These are phyloP conservation scores for Blomia tropicalis DNA, from an alignment of 2,888 invertebrate genomes.

Conservation along the genomic window DNA sequence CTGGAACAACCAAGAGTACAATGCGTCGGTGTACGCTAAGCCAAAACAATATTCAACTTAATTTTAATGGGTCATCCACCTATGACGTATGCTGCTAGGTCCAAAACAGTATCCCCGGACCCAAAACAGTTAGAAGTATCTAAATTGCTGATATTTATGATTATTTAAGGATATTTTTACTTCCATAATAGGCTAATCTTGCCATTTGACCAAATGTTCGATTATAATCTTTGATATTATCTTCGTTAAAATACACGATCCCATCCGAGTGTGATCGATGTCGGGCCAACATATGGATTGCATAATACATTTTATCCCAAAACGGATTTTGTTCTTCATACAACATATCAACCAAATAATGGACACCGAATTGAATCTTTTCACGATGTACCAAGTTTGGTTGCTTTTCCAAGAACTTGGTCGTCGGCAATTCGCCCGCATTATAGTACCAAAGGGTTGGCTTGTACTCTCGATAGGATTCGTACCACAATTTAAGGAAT, in stretches of 20 bases:
- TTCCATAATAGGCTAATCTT: slow-evolving; percentile 28
- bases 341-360: slow-evolving; percentile 33
- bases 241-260: slow-evolving; percentile 29
- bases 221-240: slow-evolving; percentile 31
- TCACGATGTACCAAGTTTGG: slow-evolving; percentile 36
- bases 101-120: not conserved
- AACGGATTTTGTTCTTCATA: slow-evolving; percentile 31
- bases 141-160: not conserved
- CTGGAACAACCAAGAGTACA: too few relatives aligned
- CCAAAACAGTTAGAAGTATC: not conserved
- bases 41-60: too few relatives aligned
- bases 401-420: slow-evolving; percentile 33
- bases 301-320: slow-evolving; percentile 33
- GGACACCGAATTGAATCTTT: slow-evolving; percentile 35
- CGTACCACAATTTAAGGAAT: slow-evolving; percentile 35
- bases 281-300: slow-evolving; percentile 36
- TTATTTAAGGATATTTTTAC: not conserved
- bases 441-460: slow-evolving; percentile 35
- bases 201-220: slow-evolving; percentile 32
- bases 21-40: too few relatives aligned
- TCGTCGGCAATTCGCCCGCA: slow-evolving; percentile 37
- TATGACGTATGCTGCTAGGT: too few relatives aligned
- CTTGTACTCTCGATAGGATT: slow-evolving; percentile 34
- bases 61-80: too few relatives aligned
- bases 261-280: slow-evolving; percentile 32